Conservation (phyloP, 2,113 vertebrate species). For the Stictonetta naevosa region DNA sequence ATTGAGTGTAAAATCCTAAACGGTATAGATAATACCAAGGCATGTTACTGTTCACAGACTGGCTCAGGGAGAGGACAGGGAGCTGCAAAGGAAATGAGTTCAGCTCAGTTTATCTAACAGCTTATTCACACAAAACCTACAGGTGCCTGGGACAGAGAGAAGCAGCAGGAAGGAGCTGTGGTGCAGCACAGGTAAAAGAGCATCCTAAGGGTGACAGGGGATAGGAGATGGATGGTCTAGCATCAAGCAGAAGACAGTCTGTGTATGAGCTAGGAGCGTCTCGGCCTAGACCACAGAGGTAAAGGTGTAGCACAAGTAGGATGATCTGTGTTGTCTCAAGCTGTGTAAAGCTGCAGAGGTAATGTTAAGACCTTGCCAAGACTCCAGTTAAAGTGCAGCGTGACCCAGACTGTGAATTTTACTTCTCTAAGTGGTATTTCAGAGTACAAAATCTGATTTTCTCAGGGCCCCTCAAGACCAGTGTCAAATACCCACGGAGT, state of each 20-base stretch:
- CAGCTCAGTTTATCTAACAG: neutral
- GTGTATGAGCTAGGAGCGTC: neutral
- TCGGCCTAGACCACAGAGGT: neutral
- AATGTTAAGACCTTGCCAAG: neutral
- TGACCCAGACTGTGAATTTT: neutral
- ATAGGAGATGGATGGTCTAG: accelerated
- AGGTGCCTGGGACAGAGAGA: neutral
- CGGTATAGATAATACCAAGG: conserved; percentile 48
- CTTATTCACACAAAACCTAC: neutral
- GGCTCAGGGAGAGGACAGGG: conserved; percentile 11
- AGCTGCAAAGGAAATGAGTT: conserved; percentile 2
- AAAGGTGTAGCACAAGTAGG: neutral
- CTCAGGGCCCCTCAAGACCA: neutral
- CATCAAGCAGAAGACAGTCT: neutral
- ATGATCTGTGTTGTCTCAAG: neutral
- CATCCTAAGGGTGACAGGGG: neutral
- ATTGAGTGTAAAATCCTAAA: conserved; percentile 70
- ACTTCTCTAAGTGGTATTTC: neutral
- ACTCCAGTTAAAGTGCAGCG: neutral
- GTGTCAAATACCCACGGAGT: neutral
- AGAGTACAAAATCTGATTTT: neutral
- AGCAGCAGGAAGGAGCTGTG: neutral
- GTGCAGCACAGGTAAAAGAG: neutral
- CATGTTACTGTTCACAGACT: neutral
- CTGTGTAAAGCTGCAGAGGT: neutral